These are phyloP conservation scores for Pristiophorus japonicus DNA, from an alignment of 2,113 vertebrate genomes.

Conservation along the genomic window DNA sequence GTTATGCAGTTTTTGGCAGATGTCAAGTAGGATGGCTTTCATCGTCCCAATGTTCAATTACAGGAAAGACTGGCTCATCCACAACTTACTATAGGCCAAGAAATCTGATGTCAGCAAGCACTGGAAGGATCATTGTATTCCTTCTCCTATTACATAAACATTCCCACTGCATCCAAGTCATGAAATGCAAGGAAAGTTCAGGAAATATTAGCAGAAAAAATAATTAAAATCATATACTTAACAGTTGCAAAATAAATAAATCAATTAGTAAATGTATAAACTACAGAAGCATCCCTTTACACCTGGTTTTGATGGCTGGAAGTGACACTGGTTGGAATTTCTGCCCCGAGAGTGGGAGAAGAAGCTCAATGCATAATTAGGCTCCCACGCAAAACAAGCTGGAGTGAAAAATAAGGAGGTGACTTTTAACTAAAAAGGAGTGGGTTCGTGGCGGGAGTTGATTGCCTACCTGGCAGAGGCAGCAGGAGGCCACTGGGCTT, in stretches of 20 bases:
- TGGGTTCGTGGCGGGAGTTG: background rate
- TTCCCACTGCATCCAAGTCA: background rate
- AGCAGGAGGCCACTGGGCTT: background rate
- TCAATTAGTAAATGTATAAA: too few relatives aligned
- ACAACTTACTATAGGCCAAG: background rate
- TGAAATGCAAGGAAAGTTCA: background rate
- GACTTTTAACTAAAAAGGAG: background rate
- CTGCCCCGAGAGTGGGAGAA: background rate
- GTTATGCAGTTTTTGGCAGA: background rate
- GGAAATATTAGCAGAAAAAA: background rate
- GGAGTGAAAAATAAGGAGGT: background rate
- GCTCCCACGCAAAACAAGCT: background rate
- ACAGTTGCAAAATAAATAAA: background rate
- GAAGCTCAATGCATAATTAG: too few relatives aligned
- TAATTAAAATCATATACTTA: background rate
- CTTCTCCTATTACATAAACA: background rate
- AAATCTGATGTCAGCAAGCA: background rate
- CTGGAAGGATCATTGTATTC: background rate
- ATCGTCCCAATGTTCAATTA: background rate
- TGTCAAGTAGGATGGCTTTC: background rate
- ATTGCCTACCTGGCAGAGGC: too few relatives aligned
- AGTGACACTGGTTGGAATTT: background rate
- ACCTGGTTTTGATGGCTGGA: background rate
- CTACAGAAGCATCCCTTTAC: background rate
- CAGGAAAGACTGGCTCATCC: background rate